Conservation (phyloP, 2,888 invertebrate genomes). For the Thymelicus acteon region DNA sequence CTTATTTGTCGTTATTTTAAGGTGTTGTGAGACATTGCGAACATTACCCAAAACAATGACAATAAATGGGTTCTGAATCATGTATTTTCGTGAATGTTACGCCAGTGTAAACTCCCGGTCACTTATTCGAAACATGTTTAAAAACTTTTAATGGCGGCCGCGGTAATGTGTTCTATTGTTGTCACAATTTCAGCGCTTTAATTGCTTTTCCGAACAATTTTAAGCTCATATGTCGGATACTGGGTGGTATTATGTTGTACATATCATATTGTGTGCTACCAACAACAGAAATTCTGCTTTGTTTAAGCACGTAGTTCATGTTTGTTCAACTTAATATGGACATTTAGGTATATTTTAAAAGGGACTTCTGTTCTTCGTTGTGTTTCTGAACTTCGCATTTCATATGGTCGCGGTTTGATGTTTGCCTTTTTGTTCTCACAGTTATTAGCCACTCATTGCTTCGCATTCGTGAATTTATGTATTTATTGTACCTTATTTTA, state of each 20-base stretch:
- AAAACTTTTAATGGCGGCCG: slow-evolving; percentile 59
- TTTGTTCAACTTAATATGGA: not conserved
- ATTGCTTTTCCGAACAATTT: slow-evolving; percentile 51
- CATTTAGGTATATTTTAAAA: not conserved
- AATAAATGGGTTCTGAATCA: too few relatives aligned
- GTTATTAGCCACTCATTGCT: not conserved
- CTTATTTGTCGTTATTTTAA: too few relatives aligned
- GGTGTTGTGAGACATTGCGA: too few relatives aligned
- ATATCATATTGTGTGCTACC: not conserved
- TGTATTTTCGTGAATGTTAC: too few relatives aligned
- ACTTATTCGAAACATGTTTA: slow-evolving; percentile 34
- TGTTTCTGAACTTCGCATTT: not conserved
- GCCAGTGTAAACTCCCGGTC: too few relatives aligned
- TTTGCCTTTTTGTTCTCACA: not conserved
- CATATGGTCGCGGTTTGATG: not conserved
- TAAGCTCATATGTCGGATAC: slow-evolving; percentile 5
- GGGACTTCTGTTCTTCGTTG: not conserved
- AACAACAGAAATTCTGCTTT: not conserved
- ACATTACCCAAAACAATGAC: too few relatives aligned
- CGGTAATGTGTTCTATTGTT: slow-evolving; percentile 60
- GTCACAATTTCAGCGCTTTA: slow-evolving; percentile 65
- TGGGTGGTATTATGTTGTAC: not conserved
- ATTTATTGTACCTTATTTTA: too few relatives aligned
- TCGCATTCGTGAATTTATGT: too few relatives aligned
- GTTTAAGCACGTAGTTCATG: not conserved